Conservation (phyloP, 2,797 vertebrate genomes). For the Poeciliopsis infans region DNA sequence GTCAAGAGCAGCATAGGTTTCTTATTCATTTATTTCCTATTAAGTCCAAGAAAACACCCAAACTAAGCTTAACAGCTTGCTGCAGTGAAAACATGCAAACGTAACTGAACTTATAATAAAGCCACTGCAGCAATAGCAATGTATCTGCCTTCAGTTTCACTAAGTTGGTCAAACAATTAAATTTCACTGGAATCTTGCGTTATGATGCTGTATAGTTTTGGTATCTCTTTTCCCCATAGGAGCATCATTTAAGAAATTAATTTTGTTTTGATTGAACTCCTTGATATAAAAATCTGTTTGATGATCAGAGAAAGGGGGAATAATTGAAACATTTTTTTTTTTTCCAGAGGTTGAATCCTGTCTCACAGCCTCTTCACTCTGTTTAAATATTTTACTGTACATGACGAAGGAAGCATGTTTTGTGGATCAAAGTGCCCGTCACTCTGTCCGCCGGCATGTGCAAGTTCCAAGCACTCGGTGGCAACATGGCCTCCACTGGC, state of each 20-base stretch:
- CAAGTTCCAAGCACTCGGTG: neutral
- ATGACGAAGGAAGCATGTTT: neutral
- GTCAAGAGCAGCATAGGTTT: neutral
- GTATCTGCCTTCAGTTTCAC: neutral
- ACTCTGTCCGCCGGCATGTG: neutral
- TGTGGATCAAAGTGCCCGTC: neutral
- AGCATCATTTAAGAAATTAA: neutral
- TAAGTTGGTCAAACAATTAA: neutral
- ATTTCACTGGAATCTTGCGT: neutral
- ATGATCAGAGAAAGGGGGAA: neutral
- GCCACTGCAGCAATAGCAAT: neutral
- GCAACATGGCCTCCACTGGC: conserved; percentile 35
- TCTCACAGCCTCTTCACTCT: neutral
- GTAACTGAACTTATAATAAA: neutral
- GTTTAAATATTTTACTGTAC: neutral
- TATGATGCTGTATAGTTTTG: neutral
- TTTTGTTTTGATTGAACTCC: neutral
- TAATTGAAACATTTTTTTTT: neutral
- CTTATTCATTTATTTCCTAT: neutral
- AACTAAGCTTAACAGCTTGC: neutral
- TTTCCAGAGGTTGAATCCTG: neutral
- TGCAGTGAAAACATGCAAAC: neutral
- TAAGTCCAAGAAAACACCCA: neutral
- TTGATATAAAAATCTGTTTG: neutral
- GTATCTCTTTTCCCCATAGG: neutral